These are phyloP conservation scores for Glaucopsyche alexis DNA, from an alignment of 2,888 invertebrate species.

Conservation along the genomic window DNA sequence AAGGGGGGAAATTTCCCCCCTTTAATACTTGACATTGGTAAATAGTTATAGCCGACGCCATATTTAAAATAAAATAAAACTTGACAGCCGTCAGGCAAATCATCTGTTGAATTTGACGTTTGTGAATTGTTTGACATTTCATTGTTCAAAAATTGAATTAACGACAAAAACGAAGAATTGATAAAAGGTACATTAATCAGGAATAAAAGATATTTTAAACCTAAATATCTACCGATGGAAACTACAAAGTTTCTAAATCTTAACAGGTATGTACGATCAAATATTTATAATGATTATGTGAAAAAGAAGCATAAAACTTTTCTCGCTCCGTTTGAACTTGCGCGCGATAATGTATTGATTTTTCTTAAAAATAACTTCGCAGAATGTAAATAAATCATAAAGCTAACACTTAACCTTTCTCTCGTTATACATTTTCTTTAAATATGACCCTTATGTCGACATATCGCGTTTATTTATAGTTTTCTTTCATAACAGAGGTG, in stretches of 20 bases:
- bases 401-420: conserved; percentile 55
- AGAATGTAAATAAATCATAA: conserved; percentile 78
- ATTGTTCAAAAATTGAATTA: conserved; percentile 43
- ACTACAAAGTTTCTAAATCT: conserved; percentile 45
- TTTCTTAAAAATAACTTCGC: conserved; percentile 72
- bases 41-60: no score
- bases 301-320: conserved; percentile 31
- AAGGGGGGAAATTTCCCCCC: no score
- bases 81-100: background rate
- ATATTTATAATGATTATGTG: background rate
- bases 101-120: conserved; percentile 37
- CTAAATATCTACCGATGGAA: conserved; percentile 48
- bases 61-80: no score
- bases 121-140: conserved; percentile 35
- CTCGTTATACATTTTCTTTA: conserved; percentile 38
- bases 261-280: conserved; percentile 58
- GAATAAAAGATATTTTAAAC: conserved; percentile 27
- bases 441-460: conserved; percentile 16
- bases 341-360: conserved; percentile 77
- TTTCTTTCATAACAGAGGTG: conserved; percentile 32
- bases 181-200: background rate
- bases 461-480: conserved; percentile 26
- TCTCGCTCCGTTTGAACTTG: conserved; percentile 61
- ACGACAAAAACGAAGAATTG: conserved; percentile 31
- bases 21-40: no score